These are phyloP conservation scores for Gallinago nigripennis DNA, from an alignment of 2,797 vertebrate species.

Conservation along the genomic window DNA sequence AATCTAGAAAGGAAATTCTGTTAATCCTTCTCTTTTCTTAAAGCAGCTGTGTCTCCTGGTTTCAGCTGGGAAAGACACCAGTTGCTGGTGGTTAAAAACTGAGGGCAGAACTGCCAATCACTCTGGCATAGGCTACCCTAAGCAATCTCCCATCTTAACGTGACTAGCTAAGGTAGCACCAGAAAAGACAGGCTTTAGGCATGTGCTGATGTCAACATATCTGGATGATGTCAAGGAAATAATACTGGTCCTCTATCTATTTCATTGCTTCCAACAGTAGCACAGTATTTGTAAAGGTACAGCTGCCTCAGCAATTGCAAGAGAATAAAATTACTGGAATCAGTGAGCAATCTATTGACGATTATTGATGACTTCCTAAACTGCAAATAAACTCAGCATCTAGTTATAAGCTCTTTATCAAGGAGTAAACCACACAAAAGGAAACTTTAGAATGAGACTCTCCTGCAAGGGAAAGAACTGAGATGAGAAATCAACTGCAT, in stretches of 20 bases:
- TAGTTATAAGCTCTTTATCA: background rate
- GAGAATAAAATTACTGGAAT: background rate
- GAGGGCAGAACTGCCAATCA: background rate
- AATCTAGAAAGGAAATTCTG: background rate
- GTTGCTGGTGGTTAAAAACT: background rate
- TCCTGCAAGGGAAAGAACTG: background rate
- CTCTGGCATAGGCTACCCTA: background rate
- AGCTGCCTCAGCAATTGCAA: background rate
- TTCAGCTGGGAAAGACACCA: background rate
- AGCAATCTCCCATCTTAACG: background rate
- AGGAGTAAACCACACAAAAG: background rate
- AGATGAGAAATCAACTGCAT: background rate
- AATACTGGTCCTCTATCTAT: rapidly evolving
- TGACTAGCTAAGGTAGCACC: background rate
- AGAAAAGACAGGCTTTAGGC: background rate
- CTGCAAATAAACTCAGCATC: background rate
- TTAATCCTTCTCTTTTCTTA: background rate
- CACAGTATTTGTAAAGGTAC: background rate
- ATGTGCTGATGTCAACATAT: background rate
- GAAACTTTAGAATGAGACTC: background rate
- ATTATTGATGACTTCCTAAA: background rate
- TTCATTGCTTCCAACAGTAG: background rate
- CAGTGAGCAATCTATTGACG: background rate
- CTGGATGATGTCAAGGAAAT: background rate
- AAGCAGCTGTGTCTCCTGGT: background rate